These are phyloP conservation scores for Acrobasis consociella DNA, from an alignment of 2,888 invertebrate species.

Conservation along the genomic window DNA sequence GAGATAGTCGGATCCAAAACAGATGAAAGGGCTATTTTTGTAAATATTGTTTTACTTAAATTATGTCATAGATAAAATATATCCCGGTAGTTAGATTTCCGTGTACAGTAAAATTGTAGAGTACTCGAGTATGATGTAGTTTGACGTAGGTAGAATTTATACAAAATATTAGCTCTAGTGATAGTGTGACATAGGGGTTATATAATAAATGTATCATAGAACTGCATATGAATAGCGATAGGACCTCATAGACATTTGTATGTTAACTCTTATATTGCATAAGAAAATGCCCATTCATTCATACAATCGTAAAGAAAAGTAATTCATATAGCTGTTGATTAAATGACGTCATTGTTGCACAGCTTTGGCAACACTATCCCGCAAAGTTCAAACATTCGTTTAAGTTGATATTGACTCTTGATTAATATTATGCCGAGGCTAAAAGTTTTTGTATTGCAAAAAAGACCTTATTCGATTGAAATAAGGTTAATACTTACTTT, in stretches of 20 bases:
- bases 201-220: conserved; percentile 69
- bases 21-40: conserved; percentile 78
- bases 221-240: conserved; percentile 60
- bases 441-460: background rate
- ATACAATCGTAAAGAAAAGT: conserved; percentile 33
- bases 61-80: conserved; percentile 77
- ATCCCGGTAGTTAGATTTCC: conserved; percentile 78
- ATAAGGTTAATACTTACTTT: background rate
- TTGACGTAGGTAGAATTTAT: conserved; percentile 77
- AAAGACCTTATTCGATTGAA: conserved; percentile 6
- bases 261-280: conserved; percentile 50
- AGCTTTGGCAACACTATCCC: conserved; percentile 10
- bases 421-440: conserved; percentile 1
- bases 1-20: conserved; percentile 63
- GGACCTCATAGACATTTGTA: conserved; percentile 57
- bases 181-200: conserved; percentile 68
- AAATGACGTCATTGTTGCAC: conserved; percentile 5
- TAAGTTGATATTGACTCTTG: background rate
- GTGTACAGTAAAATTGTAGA: conserved; percentile 81
- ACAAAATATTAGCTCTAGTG: conserved; percentile 73
- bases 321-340: conserved; percentile 27
- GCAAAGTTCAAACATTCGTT: background rate
- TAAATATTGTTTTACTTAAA: conserved; percentile 80
- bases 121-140: conserved; percentile 70
- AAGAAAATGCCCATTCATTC: conserved; percentile 49